A percentile compares a stretch with the other conserved stretches of the same genome.
Evolutionary conservation across 2,113 vertebrate genomes (phyloP).

Genomic region (Oncorhynchus gorbuscha): DNA sequence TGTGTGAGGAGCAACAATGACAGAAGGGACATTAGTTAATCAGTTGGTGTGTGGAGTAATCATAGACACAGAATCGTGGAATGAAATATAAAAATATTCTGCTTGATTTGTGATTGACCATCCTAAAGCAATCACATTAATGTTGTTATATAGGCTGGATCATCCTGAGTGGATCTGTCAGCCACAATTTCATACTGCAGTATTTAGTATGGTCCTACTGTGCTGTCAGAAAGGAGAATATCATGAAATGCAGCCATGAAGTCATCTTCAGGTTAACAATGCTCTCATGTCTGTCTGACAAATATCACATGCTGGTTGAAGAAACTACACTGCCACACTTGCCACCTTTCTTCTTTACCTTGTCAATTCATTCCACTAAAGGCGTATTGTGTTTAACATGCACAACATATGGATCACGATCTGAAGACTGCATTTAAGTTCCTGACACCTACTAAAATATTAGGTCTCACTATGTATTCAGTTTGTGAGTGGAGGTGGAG

Average conservation of each 20-base stretch:
- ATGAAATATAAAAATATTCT: neutral
- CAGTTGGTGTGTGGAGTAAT: too few relatives aligned
- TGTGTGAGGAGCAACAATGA: too few relatives aligned
- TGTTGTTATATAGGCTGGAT: neutral
- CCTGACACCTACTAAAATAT: too few relatives aligned
- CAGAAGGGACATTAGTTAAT: too few relatives aligned
- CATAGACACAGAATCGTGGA: too few relatives aligned
- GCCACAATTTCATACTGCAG: neutral
- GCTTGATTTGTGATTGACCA: neutral
- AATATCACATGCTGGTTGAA: neutral
- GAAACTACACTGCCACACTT: neutral
- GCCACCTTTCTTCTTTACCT: too few relatives aligned
- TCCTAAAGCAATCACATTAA: neutral
- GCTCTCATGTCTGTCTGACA: neutral
- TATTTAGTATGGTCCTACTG: slow-evolving; percentile 12
- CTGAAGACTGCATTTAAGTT: too few relatives aligned
- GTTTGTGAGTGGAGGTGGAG: too few relatives aligned
- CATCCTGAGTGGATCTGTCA: neutral
- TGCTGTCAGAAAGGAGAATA: slow-evolving; percentile 32
- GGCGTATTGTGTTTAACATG: too few relatives aligned
- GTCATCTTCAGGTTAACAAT: neutral
- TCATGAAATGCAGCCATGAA: slow-evolving; percentile 32
- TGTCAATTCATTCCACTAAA: too few relatives aligned
- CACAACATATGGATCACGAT: too few relatives aligned
- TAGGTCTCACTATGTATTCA: too few relatives aligned